phyloP scores from a whole-genome alignment of 2,888 invertebrate genomes.

The Eilema sororculum region DNA sequence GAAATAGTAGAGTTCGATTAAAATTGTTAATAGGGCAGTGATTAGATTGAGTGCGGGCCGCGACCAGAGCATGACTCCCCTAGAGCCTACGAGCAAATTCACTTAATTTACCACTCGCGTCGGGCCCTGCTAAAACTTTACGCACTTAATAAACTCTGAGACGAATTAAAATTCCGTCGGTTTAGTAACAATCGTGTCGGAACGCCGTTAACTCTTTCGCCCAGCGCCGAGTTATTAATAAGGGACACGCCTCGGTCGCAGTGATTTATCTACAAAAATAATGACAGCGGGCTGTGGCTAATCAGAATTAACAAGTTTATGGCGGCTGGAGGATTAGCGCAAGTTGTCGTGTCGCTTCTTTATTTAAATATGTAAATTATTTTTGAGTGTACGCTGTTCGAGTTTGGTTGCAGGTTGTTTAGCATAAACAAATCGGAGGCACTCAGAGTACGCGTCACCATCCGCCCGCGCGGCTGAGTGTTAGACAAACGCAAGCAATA shows the following conservation, averaged over 20 bases:
- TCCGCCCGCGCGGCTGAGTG: conserved; percentile 49
- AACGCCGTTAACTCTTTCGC: conserved; percentile 79
- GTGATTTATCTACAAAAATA: conserved; percentile 75
- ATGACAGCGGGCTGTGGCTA: conserved; percentile 62
- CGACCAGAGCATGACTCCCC: conserved; percentile 54
- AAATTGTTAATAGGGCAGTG: conserved; percentile 69
- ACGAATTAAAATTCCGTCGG: conserved; percentile 85
- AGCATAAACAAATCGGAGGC: conserved; percentile 77
- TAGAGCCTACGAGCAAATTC: conserved; percentile 74
- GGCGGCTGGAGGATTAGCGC: conserved; percentile 58
- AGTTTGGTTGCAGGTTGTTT: conserved; percentile 74
- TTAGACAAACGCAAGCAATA: conserved; percentile 72
- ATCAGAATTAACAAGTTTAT: conserved; percentile 74
- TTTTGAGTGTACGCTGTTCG: conserved; percentile 70
- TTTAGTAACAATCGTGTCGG: conserved; percentile 82
- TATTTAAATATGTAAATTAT: conserved; percentile 80
- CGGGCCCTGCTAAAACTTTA: conserved; percentile 81
- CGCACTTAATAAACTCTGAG: conserved; percentile 85
- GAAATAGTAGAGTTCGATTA: conserved; percentile 59
- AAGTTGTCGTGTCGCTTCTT: conserved; percentile 64
- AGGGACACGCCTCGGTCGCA: conserved; percentile 69
- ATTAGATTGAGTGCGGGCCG: conserved; percentile 67
- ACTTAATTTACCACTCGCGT: conserved; percentile 79
- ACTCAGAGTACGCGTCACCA: conserved; percentile 27
- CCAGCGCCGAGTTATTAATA: conserved; percentile 75